Conservation (phyloP, 2,797 vertebrate species). For the Ceryle rudis region DNA sequence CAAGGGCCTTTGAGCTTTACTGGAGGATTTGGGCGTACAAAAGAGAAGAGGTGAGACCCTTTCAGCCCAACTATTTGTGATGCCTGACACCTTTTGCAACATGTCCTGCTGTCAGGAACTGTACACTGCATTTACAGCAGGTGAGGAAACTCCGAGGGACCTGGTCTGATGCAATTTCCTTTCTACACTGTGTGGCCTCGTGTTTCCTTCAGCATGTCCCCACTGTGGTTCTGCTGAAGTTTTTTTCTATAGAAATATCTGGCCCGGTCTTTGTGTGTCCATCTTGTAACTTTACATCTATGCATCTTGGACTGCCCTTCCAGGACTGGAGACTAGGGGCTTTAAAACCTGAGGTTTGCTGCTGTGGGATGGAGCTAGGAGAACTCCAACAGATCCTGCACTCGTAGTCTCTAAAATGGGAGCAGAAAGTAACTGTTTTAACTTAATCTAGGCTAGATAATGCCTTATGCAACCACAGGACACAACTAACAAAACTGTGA, state of each 20-base stretch:
- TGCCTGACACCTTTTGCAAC: background rate
- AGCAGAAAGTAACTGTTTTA: background rate
- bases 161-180: background rate
- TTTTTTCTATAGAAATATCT: background rate
- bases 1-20: background rate
- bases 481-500: background rate
- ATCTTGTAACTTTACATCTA: background rate
- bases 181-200: fast-evolving
- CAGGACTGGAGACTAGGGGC: background rate
- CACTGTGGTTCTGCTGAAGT: background rate
- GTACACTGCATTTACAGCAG: background rate
- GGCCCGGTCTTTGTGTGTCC: background rate
- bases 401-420: background rate
- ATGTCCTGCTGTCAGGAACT: background rate
- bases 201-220: background rate
- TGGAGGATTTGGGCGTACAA: background rate
- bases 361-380: background rate
- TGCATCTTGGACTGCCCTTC: background rate
- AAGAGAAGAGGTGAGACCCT: background rate
- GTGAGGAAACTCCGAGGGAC: background rate
- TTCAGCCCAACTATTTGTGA: background rate
- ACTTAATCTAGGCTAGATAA: background rate
- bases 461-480: background rate
- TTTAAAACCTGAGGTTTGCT: background rate
- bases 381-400: background rate